A percentile compares a stretch with the other conserved stretches of the same genome.
Evolutionary conservation across 1,140 invertebrate genomes (phyloP).

Genomic region (Leguminivora glycinivorella): DNA sequence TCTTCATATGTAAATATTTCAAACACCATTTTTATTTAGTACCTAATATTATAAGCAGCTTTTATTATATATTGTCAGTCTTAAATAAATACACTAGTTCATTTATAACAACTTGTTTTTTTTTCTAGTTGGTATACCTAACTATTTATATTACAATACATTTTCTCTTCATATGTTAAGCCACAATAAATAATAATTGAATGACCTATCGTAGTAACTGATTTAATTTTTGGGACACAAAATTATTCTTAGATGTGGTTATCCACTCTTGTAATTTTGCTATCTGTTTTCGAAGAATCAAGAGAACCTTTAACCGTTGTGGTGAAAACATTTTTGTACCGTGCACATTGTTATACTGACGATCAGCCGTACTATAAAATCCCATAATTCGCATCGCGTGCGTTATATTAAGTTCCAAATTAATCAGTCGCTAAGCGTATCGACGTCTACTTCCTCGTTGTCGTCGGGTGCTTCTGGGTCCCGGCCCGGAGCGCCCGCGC

Average conservation of each 20-base stretch:
- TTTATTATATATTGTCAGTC: constrained; percentile 34
- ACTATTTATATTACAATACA: background rate
- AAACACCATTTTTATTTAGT: constrained; percentile 17
- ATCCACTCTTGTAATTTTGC: no score
- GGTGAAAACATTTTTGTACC: no score
- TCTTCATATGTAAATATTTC: constrained; percentile 19
- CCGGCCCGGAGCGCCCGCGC: constrained; percentile 44
- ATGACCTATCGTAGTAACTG: no score
- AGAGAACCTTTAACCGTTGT: no score
- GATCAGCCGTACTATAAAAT: background rate
- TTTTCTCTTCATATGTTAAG: background rate
- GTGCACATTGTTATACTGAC: no score
- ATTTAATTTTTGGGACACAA: no score
- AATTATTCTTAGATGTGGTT: no score
- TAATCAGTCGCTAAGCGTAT: constrained; percentile 71
- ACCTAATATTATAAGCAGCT: constrained; percentile 13
- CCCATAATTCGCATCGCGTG: background rate
- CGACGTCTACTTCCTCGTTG: constrained; percentile 75
- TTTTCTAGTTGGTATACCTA: background rate
- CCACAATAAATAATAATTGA: background rate
- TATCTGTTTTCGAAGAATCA: no score
- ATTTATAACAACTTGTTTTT: constrained; percentile 38
- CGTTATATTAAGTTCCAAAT: no score
- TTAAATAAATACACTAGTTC: constrained; percentile 41
- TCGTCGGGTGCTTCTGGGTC: constrained; percentile 67